phyloP scores from a whole-genome alignment of 2,888 invertebrate species.

The Macrophya annulata region DNA sequence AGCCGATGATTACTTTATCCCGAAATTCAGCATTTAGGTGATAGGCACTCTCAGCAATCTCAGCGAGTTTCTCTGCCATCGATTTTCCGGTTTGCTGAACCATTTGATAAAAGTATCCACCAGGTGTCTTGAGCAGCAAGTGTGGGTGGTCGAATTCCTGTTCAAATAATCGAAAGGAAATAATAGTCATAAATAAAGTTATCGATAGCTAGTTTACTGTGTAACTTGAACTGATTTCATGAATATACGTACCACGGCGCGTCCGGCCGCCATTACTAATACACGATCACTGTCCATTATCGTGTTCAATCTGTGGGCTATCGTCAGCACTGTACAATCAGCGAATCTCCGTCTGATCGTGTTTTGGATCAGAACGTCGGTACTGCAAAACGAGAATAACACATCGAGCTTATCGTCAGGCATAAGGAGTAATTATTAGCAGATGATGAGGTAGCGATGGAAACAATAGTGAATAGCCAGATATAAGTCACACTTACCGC shows the following conservation, averaged over 20 bases:
- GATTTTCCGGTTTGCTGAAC: constrained; percentile 86
- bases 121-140: constrained; percentile 83
- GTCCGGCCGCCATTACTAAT: constrained; percentile 92
- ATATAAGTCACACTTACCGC: constrained; percentile 81
- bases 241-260: constrained; percentile 78
- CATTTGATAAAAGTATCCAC: constrained; percentile 86
- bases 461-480: too few species aligned
- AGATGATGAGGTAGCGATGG: neutral
- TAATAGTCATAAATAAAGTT: too few species aligned
- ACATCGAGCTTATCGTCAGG: too few species aligned
- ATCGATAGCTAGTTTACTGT: neutral
- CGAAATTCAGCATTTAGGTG: too few species aligned
- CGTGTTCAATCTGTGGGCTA: constrained; percentile 94
- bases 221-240: too few species aligned
- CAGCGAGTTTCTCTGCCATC: constrained; percentile 81
- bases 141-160: constrained; percentile 88
- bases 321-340: constrained; percentile 83
- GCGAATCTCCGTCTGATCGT: constrained; percentile 82
- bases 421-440: neutral
- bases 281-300: constrained; percentile 96
- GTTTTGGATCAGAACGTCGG: constrained; percentile 83
- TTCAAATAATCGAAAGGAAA: constrained; percentile 35
- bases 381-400: constrained; percentile 71
- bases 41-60: constrained; percentile 79
- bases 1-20: too few species aligned